Evolutionary conservation across 2,113 vertebrate species (phyloP).

Genomic region (Menidia beryllina): DNA sequence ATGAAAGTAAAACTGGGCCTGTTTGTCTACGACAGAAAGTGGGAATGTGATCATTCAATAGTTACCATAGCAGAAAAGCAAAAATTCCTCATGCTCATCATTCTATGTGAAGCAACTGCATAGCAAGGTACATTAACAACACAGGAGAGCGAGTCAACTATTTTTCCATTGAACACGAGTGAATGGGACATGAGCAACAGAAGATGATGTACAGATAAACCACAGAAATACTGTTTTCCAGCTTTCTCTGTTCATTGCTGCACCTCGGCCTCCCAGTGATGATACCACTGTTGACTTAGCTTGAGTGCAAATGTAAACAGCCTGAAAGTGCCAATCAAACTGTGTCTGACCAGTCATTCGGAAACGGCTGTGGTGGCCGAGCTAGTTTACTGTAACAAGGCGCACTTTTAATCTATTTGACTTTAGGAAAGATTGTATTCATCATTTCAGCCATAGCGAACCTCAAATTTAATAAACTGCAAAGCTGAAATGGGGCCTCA

Average conservation of each 20-base stretch:
- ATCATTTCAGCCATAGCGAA: conserved; percentile 28
- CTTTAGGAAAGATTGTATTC: too few species aligned
- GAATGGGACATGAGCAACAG: conserved; percentile 33
- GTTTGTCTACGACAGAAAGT: conserved; percentile 22
- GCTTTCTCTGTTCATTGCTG: conserved; percentile 7
- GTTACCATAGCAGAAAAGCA: conserved; percentile 62
- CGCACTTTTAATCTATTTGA: too few species aligned
- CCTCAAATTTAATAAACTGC: conserved; percentile 46
- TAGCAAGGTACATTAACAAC: conserved; percentile 64
- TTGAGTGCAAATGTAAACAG: too few species aligned
- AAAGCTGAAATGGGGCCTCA: conserved; percentile 34
- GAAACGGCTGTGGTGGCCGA: conserved; percentile 24
- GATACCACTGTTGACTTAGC: conserved; percentile 17
- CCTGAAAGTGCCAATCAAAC: conserved; percentile 45
- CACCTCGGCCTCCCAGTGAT: conserved; percentile 18
- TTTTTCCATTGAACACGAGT: conserved; percentile 61
- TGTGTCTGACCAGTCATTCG: conserved; percentile 37
- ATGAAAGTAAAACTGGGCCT: not conserved
- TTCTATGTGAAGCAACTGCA: conserved; percentile 61
- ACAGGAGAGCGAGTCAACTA: conserved; percentile 49
- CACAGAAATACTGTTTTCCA: conserved; percentile 43
- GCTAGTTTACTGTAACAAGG: conserved; percentile 56
- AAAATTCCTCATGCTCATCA: conserved; percentile 64
- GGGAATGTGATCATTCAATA: conserved; percentile 40
- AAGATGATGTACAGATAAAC: conserved; percentile 51